Evolutionary conservation across 53 echinoderm and acorn worm species (phyloP).

Genomic region (Holothuria scabra): DNA sequence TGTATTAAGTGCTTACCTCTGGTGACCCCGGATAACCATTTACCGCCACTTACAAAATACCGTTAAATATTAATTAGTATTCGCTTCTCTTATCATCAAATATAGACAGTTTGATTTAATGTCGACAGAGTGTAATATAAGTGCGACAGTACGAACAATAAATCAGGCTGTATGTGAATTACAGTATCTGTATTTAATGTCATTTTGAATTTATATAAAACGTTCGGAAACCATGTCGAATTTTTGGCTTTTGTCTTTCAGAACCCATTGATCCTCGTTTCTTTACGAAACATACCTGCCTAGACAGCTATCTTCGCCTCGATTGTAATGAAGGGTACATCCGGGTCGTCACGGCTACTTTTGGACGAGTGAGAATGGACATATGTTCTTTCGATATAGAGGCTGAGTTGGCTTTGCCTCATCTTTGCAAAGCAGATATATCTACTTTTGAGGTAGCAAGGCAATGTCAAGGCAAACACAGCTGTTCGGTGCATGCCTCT

Average conservation of each 20-base stretch:
- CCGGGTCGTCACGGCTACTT: slow-evolving; percentile 40
- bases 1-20: too few species aligned
- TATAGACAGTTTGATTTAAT: too few species aligned
- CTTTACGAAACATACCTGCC: slow-evolving; percentile 11
- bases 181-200: too few species aligned
- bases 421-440: slow-evolving; percentile 58
- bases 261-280: slow-evolving; percentile 22
- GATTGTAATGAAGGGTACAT: slow-evolving; percentile 58
- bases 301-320: slow-evolving; percentile 31
- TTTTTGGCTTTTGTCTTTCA: neutral
- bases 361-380: slow-evolving; percentile 36
- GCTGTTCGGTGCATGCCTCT: slow-evolving; percentile 44
- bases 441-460: slow-evolving; percentile 51
- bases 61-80: too few species aligned
- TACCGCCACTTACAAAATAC: too few species aligned
- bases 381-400: slow-evolving; percentile 17
- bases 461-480: slow-evolving; percentile 58
- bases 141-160: too few species aligned
- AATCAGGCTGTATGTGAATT: too few species aligned
- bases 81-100: too few species aligned
- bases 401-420: neutral
- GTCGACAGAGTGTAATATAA: too few species aligned
- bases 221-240: too few species aligned
- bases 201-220: too few species aligned
- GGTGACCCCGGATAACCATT: too few species aligned